A percentile compares a stretch with the other conserved stretches of the same genome.
Evolutionary conservation across 2,113 vertebrate genomes (phyloP).

Genomic region (Gymnobelideus leadbeateri): DNA sequence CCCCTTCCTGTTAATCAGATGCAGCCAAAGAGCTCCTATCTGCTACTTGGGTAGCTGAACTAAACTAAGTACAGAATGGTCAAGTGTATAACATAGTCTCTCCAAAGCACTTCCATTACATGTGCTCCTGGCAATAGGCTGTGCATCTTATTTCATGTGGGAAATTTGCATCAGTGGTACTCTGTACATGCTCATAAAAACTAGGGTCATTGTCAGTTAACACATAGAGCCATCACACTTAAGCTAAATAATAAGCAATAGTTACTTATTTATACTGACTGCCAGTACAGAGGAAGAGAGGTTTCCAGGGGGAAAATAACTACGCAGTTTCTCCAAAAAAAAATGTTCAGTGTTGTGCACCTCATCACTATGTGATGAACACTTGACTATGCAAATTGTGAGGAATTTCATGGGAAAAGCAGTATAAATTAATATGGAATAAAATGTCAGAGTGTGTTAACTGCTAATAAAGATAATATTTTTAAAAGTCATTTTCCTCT

Average conservation of each 20-base stretch:
- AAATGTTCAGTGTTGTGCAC: background rate
- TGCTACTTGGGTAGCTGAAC: background rate
- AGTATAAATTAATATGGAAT: background rate
- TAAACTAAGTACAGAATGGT: background rate
- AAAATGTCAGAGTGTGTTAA: background rate
- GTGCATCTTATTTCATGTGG: background rate
- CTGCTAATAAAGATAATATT: background rate
- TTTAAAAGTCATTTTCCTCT: background rate
- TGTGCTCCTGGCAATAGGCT: background rate
- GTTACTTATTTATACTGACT: background rate
- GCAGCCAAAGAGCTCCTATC: background rate
- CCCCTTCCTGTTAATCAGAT: background rate
- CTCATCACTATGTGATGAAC: background rate
- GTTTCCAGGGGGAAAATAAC: rapidly evolving
- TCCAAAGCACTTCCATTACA: background rate
- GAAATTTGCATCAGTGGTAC: background rate
- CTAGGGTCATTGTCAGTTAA: background rate
- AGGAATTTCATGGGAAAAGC: background rate
- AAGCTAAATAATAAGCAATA: background rate
- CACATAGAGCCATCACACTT: background rate
- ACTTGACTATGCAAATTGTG: background rate
- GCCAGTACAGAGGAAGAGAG: background rate
- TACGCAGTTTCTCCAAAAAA: background rate
- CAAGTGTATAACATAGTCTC: background rate
- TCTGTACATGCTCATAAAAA: background rate